Evolutionary conservation across 1,140 invertebrate species (phyloP), one percentile per base, ranked within the genome.

Genomic region (Ctenoplectra terminalis): DNA sequence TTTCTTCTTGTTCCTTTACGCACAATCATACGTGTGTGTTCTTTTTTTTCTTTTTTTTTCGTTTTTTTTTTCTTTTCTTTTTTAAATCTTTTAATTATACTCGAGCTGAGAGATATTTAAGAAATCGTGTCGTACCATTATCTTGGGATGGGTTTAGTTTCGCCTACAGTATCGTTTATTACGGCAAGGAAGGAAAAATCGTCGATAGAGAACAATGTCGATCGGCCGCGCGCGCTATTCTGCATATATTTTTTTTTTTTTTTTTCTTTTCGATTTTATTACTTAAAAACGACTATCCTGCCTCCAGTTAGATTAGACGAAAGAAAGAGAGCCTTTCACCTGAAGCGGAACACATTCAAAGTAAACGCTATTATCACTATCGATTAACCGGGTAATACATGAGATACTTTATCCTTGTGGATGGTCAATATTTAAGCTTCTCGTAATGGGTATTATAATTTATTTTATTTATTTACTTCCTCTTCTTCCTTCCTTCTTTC

Each of bases 31-130:
- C 15, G 26, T 40, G 61, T 40, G 34, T 40, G n/a, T 54, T 50
- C 6, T 23, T 23, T 20, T 50, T 15, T 20, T 50, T 23, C 15
- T 50, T n/a, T n/a, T n/a, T n/a, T n/a, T n/a, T n/a, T n/a, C n/a
- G 23, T 37, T 23, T 13, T 37, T 37, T 23, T 37, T 63, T 37
- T 46, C 26, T 6, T 46, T n/a, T 23, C 20, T 56, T 40, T 71
- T 43, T 17, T 17, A n/a, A n/a, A n/a, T n/a, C n/a, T n/a, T 31
- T 73, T 87, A 84, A 87, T 81, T 46, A 75, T 74, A 86, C 52
- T 85, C 75, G 84, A 71, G 58, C 58, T 69, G 56, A 54, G 86
- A 89, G 85, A 88, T 89, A 85, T 88, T 87, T 89, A 87, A 87
- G 85, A 85, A 87, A 89, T 84, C 82, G 75, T 84, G 81, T 37